Evolutionary conservation across 1,140 invertebrate species (phyloP).

Genomic region (Listronotus oregonensis): DNA sequence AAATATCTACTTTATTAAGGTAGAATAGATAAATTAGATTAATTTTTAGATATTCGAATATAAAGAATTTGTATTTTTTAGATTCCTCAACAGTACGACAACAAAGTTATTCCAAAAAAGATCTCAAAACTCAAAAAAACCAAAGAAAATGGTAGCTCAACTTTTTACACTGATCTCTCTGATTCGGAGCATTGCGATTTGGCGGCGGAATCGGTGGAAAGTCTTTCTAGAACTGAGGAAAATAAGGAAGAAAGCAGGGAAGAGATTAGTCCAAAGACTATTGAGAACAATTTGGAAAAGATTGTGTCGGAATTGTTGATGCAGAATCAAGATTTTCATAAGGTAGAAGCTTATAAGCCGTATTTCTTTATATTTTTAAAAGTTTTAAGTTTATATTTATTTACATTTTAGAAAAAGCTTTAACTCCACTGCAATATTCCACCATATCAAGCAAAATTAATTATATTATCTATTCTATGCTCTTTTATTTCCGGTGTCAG

Average conservation of each 20-base stretch:
- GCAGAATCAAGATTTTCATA: slow-evolving; percentile 83
- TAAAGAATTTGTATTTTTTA: too few relatives aligned
- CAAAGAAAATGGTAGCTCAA: slow-evolving; percentile 61
- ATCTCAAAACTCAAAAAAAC: slow-evolving; percentile 69
- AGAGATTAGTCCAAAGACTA: slow-evolving; percentile 21
- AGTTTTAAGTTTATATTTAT: too few relatives aligned
- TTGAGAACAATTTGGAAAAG: slow-evolving; percentile 66
- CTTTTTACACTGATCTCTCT: slow-evolving; percentile 69
- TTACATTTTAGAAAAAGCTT: too few relatives aligned
- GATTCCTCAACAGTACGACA: slow-evolving; percentile 58
- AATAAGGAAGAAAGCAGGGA: slow-evolving; percentile 18
- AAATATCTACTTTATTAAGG: too few relatives aligned
- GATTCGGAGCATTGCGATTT: slow-evolving; percentile 64
- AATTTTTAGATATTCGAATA: too few relatives aligned
- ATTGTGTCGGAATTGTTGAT: slow-evolving; percentile 83
- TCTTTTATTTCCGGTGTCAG: too few relatives aligned
- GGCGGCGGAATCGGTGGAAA: slow-evolving; percentile 67
- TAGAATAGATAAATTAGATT: too few relatives aligned
- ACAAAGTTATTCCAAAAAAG: slow-evolving; percentile 69
- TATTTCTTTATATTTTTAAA: too few relatives aligned
- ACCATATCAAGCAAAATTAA: too few relatives aligned
- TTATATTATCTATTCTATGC: too few relatives aligned
- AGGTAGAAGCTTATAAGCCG: slow-evolving; percentile 60
- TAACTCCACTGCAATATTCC: too few relatives aligned
- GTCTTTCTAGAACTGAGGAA: slow-evolving; percentile 53